Conservation (phyloP, 2,113 vertebrate genomes). For the Pseudorhombus dupliciocellatus region DNA sequence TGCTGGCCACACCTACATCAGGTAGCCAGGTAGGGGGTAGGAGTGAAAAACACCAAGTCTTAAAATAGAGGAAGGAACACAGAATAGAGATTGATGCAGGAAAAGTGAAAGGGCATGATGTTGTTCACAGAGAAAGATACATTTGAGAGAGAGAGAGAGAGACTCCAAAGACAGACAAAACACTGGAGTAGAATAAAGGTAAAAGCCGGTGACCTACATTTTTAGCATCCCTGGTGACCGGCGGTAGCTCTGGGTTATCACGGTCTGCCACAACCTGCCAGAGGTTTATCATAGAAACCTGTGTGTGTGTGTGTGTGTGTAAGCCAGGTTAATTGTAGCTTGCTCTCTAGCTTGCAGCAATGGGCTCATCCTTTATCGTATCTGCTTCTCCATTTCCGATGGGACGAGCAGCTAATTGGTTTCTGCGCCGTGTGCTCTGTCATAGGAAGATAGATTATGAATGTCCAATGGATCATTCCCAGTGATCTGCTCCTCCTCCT, state of each 20-base stretch:
- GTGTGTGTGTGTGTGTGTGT: conserved; percentile 39
- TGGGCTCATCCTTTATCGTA: conserved; percentile 65
- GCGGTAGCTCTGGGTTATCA: conserved; percentile 23
- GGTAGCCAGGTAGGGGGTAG: conserved; percentile 44
- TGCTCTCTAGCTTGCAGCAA: conserved; percentile 61
- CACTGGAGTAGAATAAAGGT: conserved; percentile 20
- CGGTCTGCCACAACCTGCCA: conserved; percentile 21
- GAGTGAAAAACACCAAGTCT: not conserved
- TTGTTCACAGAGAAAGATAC: conserved; percentile 21
- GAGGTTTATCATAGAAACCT: conserved; percentile 29
- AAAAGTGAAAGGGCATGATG: not conserved
- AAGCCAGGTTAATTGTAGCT: conserved; percentile 73
- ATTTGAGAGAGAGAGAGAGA: not conserved
- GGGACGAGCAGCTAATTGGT: conserved; percentile 73
- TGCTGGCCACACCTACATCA: conserved; percentile 38
- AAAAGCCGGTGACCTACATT: conserved; percentile 32
- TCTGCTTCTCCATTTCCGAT: conserved; percentile 70
- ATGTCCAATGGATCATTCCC: conserved; percentile 54
- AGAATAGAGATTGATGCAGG: conserved; percentile 12
- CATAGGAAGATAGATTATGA: conserved; percentile 67
- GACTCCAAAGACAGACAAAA: not conserved
- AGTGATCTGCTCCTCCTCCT: conserved; percentile 26
- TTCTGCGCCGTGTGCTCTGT: conserved; percentile 60
- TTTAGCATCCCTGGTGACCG: conserved; percentile 14
- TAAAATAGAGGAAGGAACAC: not conserved